phyloP scores from a whole-genome alignment of 2,888 invertebrate species.

The Aleiodes alternator region DNA sequence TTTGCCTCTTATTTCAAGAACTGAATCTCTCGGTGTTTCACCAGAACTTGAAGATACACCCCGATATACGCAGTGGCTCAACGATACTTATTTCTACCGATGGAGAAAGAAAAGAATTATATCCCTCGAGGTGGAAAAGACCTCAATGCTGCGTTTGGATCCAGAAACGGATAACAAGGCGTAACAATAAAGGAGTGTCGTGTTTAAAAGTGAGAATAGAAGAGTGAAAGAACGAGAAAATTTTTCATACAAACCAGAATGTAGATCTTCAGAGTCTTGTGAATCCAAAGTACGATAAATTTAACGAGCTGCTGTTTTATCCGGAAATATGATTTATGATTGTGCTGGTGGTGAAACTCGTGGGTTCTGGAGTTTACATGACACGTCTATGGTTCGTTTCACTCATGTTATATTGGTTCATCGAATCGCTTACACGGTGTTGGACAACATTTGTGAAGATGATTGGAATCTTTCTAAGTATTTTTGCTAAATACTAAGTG shows the following conservation, averaged over 20 bases:
- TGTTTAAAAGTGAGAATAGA: slow-evolving; percentile 49
- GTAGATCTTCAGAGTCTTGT: slow-evolving; percentile 61
- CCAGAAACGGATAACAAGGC: slow-evolving; percentile 67
- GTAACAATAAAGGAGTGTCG: slow-evolving; percentile 68
- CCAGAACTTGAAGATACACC: slow-evolving; percentile 59
- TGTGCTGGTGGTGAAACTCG: slow-evolving; percentile 56
- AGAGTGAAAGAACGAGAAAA: slow-evolving; percentile 42
- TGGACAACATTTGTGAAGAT: slow-evolving; percentile 52
- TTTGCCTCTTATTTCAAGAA: slow-evolving; percentile 46
- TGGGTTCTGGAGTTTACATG: slow-evolving; percentile 40
- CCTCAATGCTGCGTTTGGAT: slow-evolving; percentile 25
- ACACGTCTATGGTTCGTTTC: background rate
- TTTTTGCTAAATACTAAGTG: too few species aligned
- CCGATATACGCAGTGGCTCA: slow-evolving; percentile 60
- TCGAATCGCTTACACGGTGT: slow-evolving; percentile 55
- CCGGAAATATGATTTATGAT: slow-evolving; percentile 67
- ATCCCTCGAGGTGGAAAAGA: background rate
- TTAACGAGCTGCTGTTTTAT: slow-evolving; percentile 61
- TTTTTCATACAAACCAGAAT: slow-evolving; percentile 54
- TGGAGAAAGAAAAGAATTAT: background rate
- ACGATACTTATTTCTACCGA: background rate
- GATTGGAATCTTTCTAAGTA: background rate
- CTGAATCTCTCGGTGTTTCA: slow-evolving; percentile 59
- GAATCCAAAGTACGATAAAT: slow-evolving; percentile 67
- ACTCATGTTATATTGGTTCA: background rate